Base-by-base conservation (phyloP, 1,140 invertebrate species). In the Dinoponera quadriceps region DNA sequence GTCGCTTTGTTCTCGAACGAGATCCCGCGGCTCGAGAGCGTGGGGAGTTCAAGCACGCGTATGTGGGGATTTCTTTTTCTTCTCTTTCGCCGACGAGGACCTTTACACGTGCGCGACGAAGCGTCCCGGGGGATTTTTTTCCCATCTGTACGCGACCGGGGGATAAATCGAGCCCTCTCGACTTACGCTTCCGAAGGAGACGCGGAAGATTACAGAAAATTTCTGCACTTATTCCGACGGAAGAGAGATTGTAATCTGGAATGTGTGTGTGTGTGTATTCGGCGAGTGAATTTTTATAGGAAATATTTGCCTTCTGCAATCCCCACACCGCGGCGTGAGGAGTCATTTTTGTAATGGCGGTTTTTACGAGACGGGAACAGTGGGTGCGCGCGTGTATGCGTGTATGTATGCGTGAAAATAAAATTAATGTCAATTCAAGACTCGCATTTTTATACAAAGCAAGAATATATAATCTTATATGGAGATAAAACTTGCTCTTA, bases 251-350 rank as follows among this genome's bases (percentile, higher is more conserved):
- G 18, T 74, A 14, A 48, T 59, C 44, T 11, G 38, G 38, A 44
- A 44, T 9, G 38, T 44, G 33, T 69, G 49, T 27, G 14, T 55
- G 55, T n/a, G 54, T 33, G 38, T 22, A 20, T 73, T n/a, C 14
- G 18, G 38, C 20, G 18, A 13, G 44, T 14, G 44, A 3, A 44
- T 33, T 48, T 60, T 74, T n/a, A 22, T 57, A 13, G 22, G 13
- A 44, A 29, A 74, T 16, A 49, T 49, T 18, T 9, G 13, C 14
- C 27, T 51, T 74, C 44, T 63, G 14, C 63, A 29, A n/a, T 73
- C 25, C 60, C 16, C 20, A 7, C 0, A 44, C 27, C 29, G 38
- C 38, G 29, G 62, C 38, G 29, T 16, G 9, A 62, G 16, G 22
- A 16, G 33, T 55, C 55, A 55, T 22, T 20, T 71, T 20, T 18